Evolutionary conservation across 2,888 invertebrate genomes (phyloP).

Genomic region (Lasioglossum oenotherae): DNA sequence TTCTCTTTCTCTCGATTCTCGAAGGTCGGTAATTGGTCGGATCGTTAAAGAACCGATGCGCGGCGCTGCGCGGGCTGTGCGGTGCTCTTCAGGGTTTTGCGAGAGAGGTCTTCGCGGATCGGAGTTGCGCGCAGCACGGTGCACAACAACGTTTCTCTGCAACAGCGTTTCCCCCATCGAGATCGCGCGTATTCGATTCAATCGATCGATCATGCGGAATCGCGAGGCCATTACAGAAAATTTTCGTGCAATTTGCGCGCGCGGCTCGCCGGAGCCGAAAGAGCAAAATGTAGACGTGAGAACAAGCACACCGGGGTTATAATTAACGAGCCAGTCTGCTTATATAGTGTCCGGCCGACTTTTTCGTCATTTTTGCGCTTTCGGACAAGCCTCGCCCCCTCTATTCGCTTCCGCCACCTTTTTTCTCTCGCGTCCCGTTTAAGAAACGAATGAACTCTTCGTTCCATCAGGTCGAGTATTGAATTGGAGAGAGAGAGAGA

Average conservation of each 20-base stretch:
- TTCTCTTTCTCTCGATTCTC: slow-evolving; percentile 2
- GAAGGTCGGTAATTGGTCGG: slow-evolving; percentile 29
- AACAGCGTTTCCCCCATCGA: slow-evolving; percentile 18
- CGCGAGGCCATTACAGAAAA: slow-evolving; percentile 30
- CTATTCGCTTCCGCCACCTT: slow-evolving; percentile 32
- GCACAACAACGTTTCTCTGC: too few relatives aligned
- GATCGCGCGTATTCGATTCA: slow-evolving; percentile 51
- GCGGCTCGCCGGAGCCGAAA: slow-evolving; percentile 5
- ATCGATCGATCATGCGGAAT: slow-evolving; percentile 42
- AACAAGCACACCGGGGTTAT: slow-evolving; percentile 39
- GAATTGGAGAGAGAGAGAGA: neutral
- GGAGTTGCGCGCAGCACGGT: neutral
- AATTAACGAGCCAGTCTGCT: slow-evolving; percentile 53
- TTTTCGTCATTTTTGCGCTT: slow-evolving; percentile 56
- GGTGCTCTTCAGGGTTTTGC: neutral
- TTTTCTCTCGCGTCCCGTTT: slow-evolving; percentile 24
- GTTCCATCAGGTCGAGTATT: slow-evolving; percentile 36
- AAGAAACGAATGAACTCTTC: slow-evolving; percentile 44
- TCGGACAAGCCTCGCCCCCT: neutral
- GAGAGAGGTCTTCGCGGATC: neutral
- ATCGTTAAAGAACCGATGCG: slow-evolving; percentile 33
- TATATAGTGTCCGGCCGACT: slow-evolving; percentile 31
- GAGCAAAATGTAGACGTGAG: slow-evolving; percentile 52
- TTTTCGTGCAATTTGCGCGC: slow-evolving; percentile 45
- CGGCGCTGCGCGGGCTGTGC: neutral